Evolutionary conservation across 2,113 vertebrate species (phyloP).

Genomic region (Chaetops frenatus): DNA sequence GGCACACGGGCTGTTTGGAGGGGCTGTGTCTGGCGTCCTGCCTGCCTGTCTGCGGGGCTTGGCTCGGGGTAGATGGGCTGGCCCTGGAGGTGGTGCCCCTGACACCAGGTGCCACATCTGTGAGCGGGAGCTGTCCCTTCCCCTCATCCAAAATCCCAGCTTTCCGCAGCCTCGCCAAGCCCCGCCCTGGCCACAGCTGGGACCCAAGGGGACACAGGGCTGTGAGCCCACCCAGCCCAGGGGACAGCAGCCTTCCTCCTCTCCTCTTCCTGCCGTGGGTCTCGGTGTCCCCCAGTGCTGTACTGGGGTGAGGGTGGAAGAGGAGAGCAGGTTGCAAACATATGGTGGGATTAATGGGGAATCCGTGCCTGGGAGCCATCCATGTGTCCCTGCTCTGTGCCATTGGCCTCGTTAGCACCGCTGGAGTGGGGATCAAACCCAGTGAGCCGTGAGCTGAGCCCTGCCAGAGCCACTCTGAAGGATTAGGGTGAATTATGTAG

Average conservation of each 20-base stretch:
- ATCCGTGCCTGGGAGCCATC: neutral
- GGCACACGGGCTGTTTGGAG: accelerated
- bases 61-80: neutral
- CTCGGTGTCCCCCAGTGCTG: neutral
- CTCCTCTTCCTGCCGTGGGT: neutral
- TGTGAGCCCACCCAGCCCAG: accelerated
- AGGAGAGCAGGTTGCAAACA: neutral
- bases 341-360: neutral
- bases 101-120: neutral
- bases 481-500: constrained; percentile 41
- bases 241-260: neutral
- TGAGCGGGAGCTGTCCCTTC: neutral
- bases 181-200: neutral
- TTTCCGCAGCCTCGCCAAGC: accelerated
- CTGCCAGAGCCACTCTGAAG: neutral
- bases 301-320: neutral
- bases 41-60: accelerated
- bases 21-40: accelerated
- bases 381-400: neutral
- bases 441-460: constrained; percentile 16
- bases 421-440: constrained; percentile 14
- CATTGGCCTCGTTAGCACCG: neutral
- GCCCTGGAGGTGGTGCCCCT: neutral
- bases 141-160: neutral
- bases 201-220: accelerated